These are phyloP conservation scores for Pseudomyrmex sp. DNA, from an alignment of 1,140 invertebrate species.

Conservation along the genomic window DNA sequence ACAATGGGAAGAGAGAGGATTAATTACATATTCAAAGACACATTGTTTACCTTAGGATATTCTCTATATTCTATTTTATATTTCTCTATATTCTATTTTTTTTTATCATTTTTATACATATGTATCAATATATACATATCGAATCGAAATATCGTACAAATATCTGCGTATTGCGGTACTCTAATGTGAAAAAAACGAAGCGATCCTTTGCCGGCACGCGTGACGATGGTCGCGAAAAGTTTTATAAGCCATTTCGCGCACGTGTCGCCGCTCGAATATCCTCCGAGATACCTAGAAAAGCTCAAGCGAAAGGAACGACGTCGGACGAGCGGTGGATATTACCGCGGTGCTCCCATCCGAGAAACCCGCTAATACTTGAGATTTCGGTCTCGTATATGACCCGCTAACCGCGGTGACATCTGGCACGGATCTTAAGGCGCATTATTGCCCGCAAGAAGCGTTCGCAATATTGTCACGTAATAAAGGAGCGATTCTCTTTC, in stretches of 20 bases:
- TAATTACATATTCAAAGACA: too few relatives aligned
- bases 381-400: conserved; percentile 76
- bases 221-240: conserved; percentile 49
- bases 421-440: conserved; percentile 73
- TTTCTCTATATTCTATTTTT: conserved; percentile 1
- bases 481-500: conserved; percentile 59
- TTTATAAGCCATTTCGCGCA: conserved; percentile 74
- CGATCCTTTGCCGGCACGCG: not conserved
- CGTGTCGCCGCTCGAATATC: conserved; percentile 63
- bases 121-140: not conserved
- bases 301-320: conserved; percentile 44
- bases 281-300: conserved; percentile 31
- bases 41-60: too few relatives aligned
- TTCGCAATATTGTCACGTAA: conserved; percentile 76
- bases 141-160: not conserved
- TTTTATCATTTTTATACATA: not conserved
- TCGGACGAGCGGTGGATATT: conserved; percentile 65
- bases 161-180: not conserved
- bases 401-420: conserved; percentile 70
- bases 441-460: conserved; percentile 72
- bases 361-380: conserved; percentile 75
- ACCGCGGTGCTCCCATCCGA: conserved; percentile 38
- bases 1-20: too few relatives aligned
- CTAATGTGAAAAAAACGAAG: conserved; percentile 8
- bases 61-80: not conserved